Evolutionary conservation across 2,797 vertebrate species (phyloP), one percentile per base, ranked within the genome.

Genomic region (Tauraco hartlaubi): DNA sequence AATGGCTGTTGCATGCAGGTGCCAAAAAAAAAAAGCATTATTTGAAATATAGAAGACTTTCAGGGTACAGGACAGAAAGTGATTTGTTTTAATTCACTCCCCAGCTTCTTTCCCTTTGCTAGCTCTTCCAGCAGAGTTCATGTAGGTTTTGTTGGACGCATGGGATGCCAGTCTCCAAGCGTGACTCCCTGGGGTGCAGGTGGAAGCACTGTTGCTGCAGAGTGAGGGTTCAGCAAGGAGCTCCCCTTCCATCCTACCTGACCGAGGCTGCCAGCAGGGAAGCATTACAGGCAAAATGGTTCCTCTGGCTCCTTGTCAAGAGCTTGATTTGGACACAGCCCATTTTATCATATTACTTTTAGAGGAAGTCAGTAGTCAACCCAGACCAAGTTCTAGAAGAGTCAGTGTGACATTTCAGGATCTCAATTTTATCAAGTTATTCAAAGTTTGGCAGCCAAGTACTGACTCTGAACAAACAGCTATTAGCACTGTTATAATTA

Each of bases 291-390:
- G 49, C 52, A 76, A 89, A 96, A 93, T 87, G 62, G 55, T 41
- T 88, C 62, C 68, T 71, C 48, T 95, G 94, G 87, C 94, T 79
- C 41, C 29, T 46, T 81, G 90, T 90, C 90, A 92, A 83, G 75
- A 73, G 71, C 31, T 52, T 76, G 51, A 62, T 39, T 56, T 81
- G 71, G 80, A 58, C 51, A 52, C 26, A 35, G 37, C n/a, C 31
- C 44, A 49, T 85, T 94, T 85, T 54, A 64, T 56, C 49, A 46
- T 20, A 49, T 51, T 69, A 33, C 44, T 76, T 80, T 13, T 71
- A 44, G 69, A 74, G 15, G 12, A 48, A 77, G 52, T 20, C 74
- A 78, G 62, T 35, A 83, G 20, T 29, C 87, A 87, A 26, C 31
- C 21, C 31, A 33, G 35, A n/a, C 15, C 29, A 58, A 33, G 35